Conservation (phyloP, 2,797 vertebrate species). For the Fundulus diaphanus region DNA sequence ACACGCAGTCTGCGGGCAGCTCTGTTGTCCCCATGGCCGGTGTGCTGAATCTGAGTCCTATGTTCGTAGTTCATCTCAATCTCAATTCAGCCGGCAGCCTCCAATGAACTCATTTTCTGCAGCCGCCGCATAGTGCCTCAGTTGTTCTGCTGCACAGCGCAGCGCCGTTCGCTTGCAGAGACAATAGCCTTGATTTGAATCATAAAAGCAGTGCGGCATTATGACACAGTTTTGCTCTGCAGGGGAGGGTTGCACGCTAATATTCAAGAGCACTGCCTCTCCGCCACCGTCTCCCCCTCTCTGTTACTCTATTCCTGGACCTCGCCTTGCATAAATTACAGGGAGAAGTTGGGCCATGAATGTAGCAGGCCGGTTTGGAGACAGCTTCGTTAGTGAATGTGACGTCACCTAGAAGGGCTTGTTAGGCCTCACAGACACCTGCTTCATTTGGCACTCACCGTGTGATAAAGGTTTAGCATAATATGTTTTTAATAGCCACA, state of each 20-base stretch:
- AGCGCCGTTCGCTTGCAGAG: conserved; percentile 80
- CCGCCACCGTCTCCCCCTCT: conserved; percentile 51
- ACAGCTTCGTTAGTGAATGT: conserved; percentile 74
- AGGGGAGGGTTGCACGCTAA: conserved; percentile 78
- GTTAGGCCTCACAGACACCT: conserved; percentile 77
- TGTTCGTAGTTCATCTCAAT: conserved; percentile 32
- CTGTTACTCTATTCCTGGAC: conserved; percentile 55
- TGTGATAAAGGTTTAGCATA: conserved; percentile 52
- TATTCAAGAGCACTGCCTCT: conserved; percentile 72
- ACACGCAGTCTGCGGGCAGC: conserved; percentile 54
- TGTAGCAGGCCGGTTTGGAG: conserved; percentile 68
- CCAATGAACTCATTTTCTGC: conserved; percentile 70
- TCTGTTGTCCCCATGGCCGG: conserved; percentile 41
- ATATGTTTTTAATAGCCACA: conserved; percentile 47
- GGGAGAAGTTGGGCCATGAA: conserved; percentile 68
- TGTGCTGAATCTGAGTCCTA: conserved; percentile 30
- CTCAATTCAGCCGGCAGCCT: conserved; percentile 53
- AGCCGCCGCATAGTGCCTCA: conserved; percentile 72
- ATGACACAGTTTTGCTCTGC: conserved; percentile 87
- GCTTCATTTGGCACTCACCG: conserved; percentile 69
- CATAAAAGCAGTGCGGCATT: conserved; percentile 83
- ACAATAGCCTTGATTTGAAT: conserved; percentile 87
- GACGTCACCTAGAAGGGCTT: conserved; percentile 75
- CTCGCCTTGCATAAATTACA: conserved; percentile 81
- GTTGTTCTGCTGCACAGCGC: conserved; percentile 81